A percentile compares a stretch with the other conserved stretches of the same genome.
Conservation (phyloP, 2,113 vertebrate genomes). For the Ellobius talpinus region DNA sequence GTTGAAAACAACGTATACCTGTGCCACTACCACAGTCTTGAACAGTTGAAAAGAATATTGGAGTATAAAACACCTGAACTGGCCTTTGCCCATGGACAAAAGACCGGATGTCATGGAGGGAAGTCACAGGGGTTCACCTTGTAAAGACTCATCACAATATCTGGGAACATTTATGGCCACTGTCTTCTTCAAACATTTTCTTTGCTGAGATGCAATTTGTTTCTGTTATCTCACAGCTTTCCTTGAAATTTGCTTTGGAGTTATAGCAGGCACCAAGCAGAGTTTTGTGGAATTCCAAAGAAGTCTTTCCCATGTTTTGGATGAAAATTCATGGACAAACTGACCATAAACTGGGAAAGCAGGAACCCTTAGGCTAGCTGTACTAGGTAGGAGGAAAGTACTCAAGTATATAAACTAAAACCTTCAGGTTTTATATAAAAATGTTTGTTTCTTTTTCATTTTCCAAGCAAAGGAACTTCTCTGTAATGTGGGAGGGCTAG, state of each 20-base stretch:
- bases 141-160: background rate
- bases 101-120: background rate
- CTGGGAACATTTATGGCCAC: slow-evolving; percentile 45
- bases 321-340: slow-evolving; percentile 8
- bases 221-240: slow-evolving; percentile 60
- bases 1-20: background rate
- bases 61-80: background rate
- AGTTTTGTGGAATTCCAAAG: slow-evolving; percentile 49
- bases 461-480: background rate
- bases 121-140: background rate
- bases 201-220: slow-evolving; percentile 64
- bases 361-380: background rate
- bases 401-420: background rate
- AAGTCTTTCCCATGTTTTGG: background rate
- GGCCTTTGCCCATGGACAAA: background rate
- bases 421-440: background rate
- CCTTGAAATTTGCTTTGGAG: slow-evolving; percentile 62
- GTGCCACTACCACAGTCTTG: background rate
- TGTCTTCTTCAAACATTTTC: slow-evolving; percentile 41
- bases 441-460: background rate
- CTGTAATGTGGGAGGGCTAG: background rate
- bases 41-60: slow-evolving; percentile 6
- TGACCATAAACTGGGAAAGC: background rate
- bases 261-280: slow-evolving; percentile 40
- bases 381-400: background rate